Evolutionary conservation across 2,797 vertebrate genomes (phyloP).

Genomic region (Aythya fuligula): DNA sequence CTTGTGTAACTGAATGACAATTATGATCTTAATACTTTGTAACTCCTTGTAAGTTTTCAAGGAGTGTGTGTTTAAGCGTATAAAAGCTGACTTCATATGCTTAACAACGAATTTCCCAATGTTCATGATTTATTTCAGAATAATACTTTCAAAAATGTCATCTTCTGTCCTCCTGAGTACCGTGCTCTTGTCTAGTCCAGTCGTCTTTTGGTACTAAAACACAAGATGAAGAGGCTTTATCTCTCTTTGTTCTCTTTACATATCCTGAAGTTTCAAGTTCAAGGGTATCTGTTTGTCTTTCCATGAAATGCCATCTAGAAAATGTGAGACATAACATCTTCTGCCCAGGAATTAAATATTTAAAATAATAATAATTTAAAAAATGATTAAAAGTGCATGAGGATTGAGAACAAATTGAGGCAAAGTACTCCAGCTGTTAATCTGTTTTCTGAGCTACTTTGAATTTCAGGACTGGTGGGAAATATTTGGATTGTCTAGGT

Average conservation of each 20-base stretch:
- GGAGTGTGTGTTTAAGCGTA: background rate
- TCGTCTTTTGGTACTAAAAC: background rate
- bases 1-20: background rate
- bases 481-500: background rate
- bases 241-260: background rate
- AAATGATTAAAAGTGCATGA: background rate
- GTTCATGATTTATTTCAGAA: background rate
- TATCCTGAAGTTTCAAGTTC: background rate
- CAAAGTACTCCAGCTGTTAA: slow-evolving; percentile 2
- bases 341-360: slow-evolving; percentile 7
- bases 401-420: background rate
- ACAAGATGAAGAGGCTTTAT: background rate
- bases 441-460: background rate
- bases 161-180: background rate
- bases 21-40: background rate
- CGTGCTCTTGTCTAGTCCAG: background rate
- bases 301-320: background rate
- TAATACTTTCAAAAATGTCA: background rate
- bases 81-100: background rate
- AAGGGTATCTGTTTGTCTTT: background rate
- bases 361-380: background rate
- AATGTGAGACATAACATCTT: background rate
- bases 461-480: slow-evolving; percentile 18
- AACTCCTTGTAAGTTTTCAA: background rate
- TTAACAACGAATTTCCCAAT: accelerated